Evolutionary conservation across 2,113 vertebrate species (phyloP).

Genomic region (Gallinago media): DNA sequence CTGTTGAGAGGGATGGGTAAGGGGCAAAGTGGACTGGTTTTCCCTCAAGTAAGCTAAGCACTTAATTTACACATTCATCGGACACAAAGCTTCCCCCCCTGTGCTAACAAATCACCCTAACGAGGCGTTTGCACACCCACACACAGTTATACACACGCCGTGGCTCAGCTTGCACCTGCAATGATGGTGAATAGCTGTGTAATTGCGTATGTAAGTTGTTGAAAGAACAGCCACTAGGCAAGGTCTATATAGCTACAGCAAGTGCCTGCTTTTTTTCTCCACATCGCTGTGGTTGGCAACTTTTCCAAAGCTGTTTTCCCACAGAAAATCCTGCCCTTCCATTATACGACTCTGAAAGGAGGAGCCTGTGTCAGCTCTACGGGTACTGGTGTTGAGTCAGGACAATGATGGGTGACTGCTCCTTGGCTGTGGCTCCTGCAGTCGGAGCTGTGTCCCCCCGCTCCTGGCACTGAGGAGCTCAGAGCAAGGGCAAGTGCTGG

Average conservation of each 20-base stretch:
- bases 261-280: background rate
- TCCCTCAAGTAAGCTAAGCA: background rate
- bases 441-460: background rate
- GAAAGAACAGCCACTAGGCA: conserved; percentile 15
- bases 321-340: background rate
- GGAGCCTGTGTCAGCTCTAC: background rate
- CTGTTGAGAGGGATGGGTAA: background rate
- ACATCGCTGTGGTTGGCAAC: background rate
- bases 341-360: background rate
- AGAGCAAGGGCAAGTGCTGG: background rate
- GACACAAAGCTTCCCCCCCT: background rate
- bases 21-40: background rate
- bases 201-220: background rate
- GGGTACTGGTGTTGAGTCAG: background rate
- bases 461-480: background rate
- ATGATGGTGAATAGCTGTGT: conserved; percentile 57
- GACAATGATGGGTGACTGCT: background rate
- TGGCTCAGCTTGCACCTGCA: conserved; percentile 60
- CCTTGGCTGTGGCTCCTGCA: background rate
- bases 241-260: background rate
- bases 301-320: background rate
- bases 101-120: conserved; percentile 34
- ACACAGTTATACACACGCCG: background rate
- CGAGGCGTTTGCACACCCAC: conserved; percentile 63
- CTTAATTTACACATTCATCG: conserved; percentile 43